Evolutionary conservation across 1,140 invertebrate genomes (phyloP).

Genomic region (Euwallacea fornicatus): DNA sequence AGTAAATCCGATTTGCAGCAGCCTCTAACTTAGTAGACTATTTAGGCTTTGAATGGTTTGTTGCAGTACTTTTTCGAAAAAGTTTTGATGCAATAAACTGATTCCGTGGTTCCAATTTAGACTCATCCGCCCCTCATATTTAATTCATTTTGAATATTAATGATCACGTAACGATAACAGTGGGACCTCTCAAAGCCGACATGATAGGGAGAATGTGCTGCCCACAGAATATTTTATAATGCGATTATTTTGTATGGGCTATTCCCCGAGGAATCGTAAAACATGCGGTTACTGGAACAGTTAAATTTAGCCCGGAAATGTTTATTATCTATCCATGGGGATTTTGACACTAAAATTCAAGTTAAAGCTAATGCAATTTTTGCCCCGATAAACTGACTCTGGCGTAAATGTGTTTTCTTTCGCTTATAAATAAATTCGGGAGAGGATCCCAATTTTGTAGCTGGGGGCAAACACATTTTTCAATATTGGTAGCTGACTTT

Average conservation of each 20-base stretch:
- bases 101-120: neutral
- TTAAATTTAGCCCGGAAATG: too few species aligned
- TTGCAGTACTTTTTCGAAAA: neutral
- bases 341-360: too few species aligned
- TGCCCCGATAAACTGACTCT: too few species aligned
- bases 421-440: neutral
- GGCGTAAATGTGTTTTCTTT: too few species aligned
- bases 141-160: constrained; percentile 33
- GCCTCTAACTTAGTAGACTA: constrained; percentile 2
- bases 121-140: constrained; percentile 8
- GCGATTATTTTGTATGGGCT: constrained; percentile 17
- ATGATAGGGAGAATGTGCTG: constrained; percentile 24
- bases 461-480: neutral
- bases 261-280: constrained; percentile 6
- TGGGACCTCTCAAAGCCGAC: constrained; percentile 19
- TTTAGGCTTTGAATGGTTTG: neutral
- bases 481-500: neutral
- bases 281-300: neutral
- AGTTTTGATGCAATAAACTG: too few species aligned
- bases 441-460: neutral
- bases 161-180: constrained; percentile 30
- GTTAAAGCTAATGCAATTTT: too few species aligned
- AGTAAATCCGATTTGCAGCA: constrained; percentile 30
- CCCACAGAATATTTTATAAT: constrained; percentile 32
- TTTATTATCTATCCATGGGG: too few species aligned